Conservation (phyloP, 2,888 invertebrate species). For the Amblyjoppa fuscipennis region DNA sequence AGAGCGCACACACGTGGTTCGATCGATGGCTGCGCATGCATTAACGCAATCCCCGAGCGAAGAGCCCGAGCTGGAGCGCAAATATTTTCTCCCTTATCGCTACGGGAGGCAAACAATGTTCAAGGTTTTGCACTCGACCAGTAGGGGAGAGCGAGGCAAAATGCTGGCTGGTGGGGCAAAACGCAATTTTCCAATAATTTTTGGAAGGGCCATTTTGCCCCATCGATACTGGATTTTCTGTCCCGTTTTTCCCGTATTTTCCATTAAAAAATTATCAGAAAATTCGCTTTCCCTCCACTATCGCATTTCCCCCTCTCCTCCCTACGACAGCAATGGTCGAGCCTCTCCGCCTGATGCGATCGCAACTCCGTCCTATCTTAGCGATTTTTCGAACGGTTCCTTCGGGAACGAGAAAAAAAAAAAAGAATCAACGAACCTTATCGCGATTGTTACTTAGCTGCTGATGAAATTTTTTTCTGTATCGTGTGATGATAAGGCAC, state of each 20-base stretch:
- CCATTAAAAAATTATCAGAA: too few species aligned
- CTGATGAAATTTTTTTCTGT: neutral
- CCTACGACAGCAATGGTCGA: neutral
- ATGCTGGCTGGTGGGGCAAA: too few species aligned
- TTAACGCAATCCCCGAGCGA: slow-evolving; percentile 13
- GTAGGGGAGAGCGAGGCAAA: neutral
- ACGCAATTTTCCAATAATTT: too few species aligned
- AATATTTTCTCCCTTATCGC: slow-evolving; percentile 48
- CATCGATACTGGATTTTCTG: too few species aligned
- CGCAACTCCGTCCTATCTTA: slow-evolving; percentile 6
- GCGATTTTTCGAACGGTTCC: neutral
- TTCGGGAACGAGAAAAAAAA: neutral
- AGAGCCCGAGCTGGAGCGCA: slow-evolving; percentile 21
- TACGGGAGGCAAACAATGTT: slow-evolving; percentile 23
- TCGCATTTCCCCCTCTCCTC: too few species aligned
- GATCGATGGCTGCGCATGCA: slow-evolving; percentile 6
- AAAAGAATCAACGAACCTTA: neutral
- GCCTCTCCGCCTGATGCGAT: neutral
- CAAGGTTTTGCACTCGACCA: slow-evolving; percentile 32
- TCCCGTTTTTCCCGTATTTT: too few species aligned
- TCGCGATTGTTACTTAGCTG: neutral
- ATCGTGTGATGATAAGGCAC: slow-evolving; percentile 17
- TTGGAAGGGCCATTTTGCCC: too few species aligned
- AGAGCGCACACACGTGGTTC: slow-evolving; percentile 27
- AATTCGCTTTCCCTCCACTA: too few species aligned